Conservation (phyloP, 2,888 invertebrate genomes). For the Steromphala cineraria region DNA sequence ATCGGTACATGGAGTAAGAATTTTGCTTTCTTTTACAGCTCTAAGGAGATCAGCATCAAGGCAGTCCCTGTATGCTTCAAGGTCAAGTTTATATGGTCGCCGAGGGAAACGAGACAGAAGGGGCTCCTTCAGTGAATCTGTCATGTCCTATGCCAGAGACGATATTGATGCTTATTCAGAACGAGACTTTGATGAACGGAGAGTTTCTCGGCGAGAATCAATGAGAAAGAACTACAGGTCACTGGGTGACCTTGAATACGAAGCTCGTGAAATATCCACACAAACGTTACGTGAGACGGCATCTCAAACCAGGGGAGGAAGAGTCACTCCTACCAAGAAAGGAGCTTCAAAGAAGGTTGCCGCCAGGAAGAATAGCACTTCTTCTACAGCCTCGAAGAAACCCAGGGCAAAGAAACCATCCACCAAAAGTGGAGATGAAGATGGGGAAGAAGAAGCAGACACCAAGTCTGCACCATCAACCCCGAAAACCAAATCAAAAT, state of each 20-base stretch:
- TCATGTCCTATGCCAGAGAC: constrained; percentile 56
- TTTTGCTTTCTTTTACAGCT: constrained; percentile 41
- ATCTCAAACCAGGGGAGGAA: constrained; percentile 58
- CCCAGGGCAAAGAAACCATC: constrained; percentile 16
- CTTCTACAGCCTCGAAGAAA: constrained; percentile 18
- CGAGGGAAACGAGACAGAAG: constrained; percentile 46
- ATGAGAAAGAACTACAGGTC: constrained; percentile 55
- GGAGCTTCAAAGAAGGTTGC: background rate
- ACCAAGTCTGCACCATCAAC: constrained; percentile 14
- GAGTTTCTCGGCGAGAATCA: constrained; percentile 49
- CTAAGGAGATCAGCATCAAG: constrained; percentile 59
- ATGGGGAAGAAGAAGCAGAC: constrained; percentile 34
- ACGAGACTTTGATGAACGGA: constrained; percentile 51
- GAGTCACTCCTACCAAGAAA: constrained; percentile 36
- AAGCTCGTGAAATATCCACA: constrained; percentile 44
- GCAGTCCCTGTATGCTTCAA: constrained; percentile 63
- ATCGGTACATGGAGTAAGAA: background rate
- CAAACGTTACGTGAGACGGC: constrained; percentile 63
- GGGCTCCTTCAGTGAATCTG: constrained; percentile 55
- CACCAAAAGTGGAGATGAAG: constrained; percentile 39
- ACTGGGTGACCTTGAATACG: constrained; percentile 57
- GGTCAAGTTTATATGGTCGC: constrained; percentile 63
- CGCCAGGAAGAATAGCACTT: background rate
- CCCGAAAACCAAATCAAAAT: constrained; percentile 15
- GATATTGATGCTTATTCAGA: constrained; percentile 57